A percentile compares a stretch with the other conserved stretches of the same genome.
Evolutionary conservation across 2,888 invertebrate species (phyloP).

Genomic region (Rhogogaster chlorosoma): DNA sequence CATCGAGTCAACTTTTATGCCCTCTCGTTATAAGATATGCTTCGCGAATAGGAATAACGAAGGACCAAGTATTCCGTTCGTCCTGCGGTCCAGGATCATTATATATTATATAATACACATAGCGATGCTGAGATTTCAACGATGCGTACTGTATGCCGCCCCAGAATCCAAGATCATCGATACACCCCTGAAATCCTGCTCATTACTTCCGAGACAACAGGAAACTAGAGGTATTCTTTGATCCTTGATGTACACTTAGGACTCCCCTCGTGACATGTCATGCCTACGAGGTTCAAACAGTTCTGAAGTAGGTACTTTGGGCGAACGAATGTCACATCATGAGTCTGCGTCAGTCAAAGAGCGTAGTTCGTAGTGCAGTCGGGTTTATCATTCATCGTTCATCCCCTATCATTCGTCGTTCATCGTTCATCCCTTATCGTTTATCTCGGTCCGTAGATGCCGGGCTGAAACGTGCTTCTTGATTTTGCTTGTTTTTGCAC

Average conservation of each 20-base stretch:
- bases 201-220: neutral
- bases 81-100: neutral
- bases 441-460: conserved; percentile 1
- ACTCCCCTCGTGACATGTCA: neutral
- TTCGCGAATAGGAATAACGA: conserved; percentile 34
- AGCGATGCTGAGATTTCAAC: neutral
- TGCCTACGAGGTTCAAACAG: neutral
- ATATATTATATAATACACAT: neutral
- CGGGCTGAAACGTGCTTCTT: neutral
- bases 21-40: conserved; percentile 30
- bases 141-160: neutral
- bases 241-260: neutral
- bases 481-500: neutral
- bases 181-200: neutral
- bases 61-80: neutral
- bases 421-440: conserved; percentile 3
- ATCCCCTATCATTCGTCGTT: neutral
- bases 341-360: neutral
- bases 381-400: neutral
- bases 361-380: neutral
- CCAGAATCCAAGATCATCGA: neutral
- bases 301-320: neutral
- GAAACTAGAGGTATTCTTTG: neutral
- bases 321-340: neutral
- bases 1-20: conserved; percentile 21